Evolutionary conservation across 2,797 vertebrate genomes (phyloP).

Genomic region (Linurgus olivaceus): DNA sequence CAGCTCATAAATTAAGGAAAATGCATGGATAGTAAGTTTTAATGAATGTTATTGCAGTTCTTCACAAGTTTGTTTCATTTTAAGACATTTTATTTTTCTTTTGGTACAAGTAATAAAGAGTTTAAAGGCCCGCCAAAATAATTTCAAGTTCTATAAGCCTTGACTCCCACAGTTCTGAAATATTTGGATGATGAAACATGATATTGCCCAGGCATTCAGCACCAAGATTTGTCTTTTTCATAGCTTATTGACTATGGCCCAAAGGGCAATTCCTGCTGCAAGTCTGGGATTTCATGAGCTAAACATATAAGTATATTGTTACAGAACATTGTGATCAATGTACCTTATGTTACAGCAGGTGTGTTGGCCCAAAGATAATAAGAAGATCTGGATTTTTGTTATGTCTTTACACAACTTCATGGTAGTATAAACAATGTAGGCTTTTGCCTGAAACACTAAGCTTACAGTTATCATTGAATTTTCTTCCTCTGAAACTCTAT

Average conservation of each 20-base stretch:
- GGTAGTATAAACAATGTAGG: not conserved
- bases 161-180: not conserved
- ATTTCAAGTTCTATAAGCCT: not conserved
- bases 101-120: not conserved
- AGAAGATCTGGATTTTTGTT: not conserved
- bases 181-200: not conserved
- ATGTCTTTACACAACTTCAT: not conserved
- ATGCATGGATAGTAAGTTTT: not conserved
- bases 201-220: not conserved
- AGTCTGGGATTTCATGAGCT: not conserved
- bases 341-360: not conserved
- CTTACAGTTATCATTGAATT: not conserved
- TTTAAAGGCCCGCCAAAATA: not conserved
- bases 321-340: not conserved
- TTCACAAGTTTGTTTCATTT: not conserved
- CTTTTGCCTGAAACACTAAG: not conserved
- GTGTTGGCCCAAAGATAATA: not conserved
- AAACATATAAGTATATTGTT: not conserved
- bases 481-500: not conserved
- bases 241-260: not conserved
- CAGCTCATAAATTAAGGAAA: not conserved
- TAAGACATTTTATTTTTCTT: not conserved
- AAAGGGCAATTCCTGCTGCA: not conserved
- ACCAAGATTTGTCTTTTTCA: not conserved
- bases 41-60: not conserved